A percentile compares a stretch with the other conserved stretches of the same genome.
Conservation (phyloP, 92 coral and sea anemone species). For the Bergia sp. region DNA sequence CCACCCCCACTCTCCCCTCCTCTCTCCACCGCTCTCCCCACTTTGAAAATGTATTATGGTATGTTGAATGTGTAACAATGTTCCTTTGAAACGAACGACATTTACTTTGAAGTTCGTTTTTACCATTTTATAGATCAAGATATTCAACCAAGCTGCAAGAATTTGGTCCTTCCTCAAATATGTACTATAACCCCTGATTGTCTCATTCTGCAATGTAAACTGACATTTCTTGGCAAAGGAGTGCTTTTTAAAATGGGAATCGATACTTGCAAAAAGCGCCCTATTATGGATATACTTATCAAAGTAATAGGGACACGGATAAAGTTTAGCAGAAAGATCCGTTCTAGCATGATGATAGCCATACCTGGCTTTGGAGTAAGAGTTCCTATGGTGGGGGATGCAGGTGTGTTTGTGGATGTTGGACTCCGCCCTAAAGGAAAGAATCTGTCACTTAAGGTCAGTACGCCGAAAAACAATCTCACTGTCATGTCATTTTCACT, state of each 20-base stretch:
- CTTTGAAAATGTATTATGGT: too few relatives aligned
- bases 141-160: slow-evolving; percentile 13
- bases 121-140: background rate
- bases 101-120: too few relatives aligned
- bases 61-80: too few relatives aligned
- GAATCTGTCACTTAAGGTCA: slow-evolving; percentile 4
- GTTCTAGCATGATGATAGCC: slow-evolving; percentile 13
- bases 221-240: slow-evolving; percentile 5
- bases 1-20: too few relatives aligned
- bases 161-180: background rate
- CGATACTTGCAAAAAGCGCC: slow-evolving; percentile 21
- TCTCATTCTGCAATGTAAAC: background rate
- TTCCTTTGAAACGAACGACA: too few relatives aligned
- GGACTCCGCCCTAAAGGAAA: slow-evolving; percentile 25
- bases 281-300: background rate
- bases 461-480: background rate
- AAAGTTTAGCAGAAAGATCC: background rate
- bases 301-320: slow-evolving; percentile 2
- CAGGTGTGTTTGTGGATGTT: slow-evolving; percentile 18
- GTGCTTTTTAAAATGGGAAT: slow-evolving; percentile 4
- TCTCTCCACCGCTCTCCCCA: too few relatives aligned
- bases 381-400: background rate
- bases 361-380: background rate
- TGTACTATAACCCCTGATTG: slow-evolving; percentile 17
- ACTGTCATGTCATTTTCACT: slow-evolving; percentile 3